Evolutionary conservation across 2,113 vertebrate species (phyloP), one percentile per base, ranked within the genome.

Genomic region (Neodon shergylaensis): DNA sequence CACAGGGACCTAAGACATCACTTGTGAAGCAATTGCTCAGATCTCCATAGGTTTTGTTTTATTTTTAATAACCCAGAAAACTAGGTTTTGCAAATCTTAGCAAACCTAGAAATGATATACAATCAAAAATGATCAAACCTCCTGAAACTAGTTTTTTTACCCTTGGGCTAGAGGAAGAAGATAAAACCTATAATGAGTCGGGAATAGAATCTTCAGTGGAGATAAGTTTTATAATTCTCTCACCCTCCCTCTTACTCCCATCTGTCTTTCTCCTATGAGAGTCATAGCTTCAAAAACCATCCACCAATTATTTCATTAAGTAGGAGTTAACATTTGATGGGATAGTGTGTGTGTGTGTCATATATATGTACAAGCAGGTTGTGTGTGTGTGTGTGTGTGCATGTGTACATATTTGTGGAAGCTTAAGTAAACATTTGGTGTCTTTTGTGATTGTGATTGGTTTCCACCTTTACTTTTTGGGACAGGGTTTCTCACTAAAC

Each of bases 161-260:
- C 13, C 4, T 39, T 26, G 81, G 16, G 22, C 81, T 36, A 77
- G 14, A 72, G 22, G 17, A 95, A 91, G 63, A 97, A 72, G n/a
- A 76, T 2, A 95, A 88, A 97, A 49, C 8, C 14, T 77, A 39
- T 33, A 68, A 72, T 39, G 21, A 88, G 86, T 86, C 70, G 94
- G 63, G 84, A 94, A 90, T 9, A 39, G 73, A 68, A 14, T 63
- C 84, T 0, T 24, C 39, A 58, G 0, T 33, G 5, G 24, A 81
- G 42, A 39, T 11, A 54, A 52, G 6, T 36, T 95, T 95, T 58
- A 44, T 74, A 78, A n/a, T 94, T 61, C 8, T 96, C 28, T 70
- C 14, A 21, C 76, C 1, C 0, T 88, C 78, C 76, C n/a, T 63
- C 33, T 96, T 68, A 1, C 28, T 7, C 31, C 78, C 1, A 11